phyloP scores from a whole-genome alignment of 2,113 vertebrate genomes.

The Petroica traversi region DNA sequence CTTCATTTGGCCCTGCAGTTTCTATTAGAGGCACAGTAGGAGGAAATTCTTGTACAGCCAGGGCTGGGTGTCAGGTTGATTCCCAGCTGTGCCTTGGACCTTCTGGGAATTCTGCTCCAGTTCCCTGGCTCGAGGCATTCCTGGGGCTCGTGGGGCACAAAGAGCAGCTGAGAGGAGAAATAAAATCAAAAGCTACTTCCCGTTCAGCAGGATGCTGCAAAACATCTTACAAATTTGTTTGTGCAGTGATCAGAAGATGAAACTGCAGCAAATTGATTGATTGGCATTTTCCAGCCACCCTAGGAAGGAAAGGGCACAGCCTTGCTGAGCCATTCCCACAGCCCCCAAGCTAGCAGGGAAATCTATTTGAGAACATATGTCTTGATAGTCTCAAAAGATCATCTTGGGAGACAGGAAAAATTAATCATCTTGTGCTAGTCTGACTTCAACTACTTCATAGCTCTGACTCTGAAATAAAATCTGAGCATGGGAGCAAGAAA shows the following conservation, averaged over 20 bases:
- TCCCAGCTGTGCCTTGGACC: conserved; percentile 12
- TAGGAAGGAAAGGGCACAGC: neutral
- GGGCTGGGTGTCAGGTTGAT: neutral
- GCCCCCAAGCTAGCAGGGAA: neutral
- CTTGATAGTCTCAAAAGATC: neutral
- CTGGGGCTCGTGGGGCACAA: neutral
- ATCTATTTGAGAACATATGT: fast-evolving
- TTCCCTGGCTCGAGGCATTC: neutral
- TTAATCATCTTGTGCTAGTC: neutral
- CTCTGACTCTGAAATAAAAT: neutral
- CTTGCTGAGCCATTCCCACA: neutral
- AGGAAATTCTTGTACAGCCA: conserved; percentile 15
- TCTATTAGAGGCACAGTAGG: neutral
- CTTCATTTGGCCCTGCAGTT: neutral
- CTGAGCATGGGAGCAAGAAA: neutral
- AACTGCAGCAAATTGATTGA: neutral
- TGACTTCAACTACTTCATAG: neutral
- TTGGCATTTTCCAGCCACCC: neutral
- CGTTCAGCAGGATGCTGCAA: neutral
- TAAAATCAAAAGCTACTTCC: neutral
- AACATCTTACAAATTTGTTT: neutral
- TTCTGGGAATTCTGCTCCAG: neutral
- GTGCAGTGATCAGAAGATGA: neutral
- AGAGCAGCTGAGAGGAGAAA: conserved; percentile 1
- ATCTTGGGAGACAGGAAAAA: neutral